Percentiles rank a stretch among this genome's conserved stretches.
Conservation (phyloP, 2,113 vertebrate species). For the Stegostoma tigrinum region DNA sequence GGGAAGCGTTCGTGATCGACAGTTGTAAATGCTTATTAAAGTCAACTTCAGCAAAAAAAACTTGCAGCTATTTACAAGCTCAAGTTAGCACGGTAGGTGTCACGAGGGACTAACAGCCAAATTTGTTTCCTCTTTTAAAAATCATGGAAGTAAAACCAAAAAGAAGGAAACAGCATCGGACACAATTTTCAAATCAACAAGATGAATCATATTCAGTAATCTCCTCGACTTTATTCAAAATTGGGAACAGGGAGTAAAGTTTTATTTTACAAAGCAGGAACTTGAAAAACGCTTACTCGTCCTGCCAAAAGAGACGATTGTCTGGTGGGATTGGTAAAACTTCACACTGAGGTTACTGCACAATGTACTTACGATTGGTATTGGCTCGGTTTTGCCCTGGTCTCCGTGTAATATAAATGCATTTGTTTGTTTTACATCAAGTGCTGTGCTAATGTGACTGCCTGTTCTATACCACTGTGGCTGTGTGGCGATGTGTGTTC, state of each 20-base stretch:
- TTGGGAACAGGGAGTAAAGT: neutral
- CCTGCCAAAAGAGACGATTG: conserved; percentile 2
- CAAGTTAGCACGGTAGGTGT: conserved; percentile 8
- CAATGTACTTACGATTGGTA: conserved; percentile 72
- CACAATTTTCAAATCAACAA: conserved; percentile 24
- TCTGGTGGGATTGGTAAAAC: conserved; percentile 30
- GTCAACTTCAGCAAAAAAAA: conserved; percentile 32
- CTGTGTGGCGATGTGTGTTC: neutral
- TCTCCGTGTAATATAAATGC: conserved; percentile 69
- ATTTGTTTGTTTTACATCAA: conserved; percentile 54
- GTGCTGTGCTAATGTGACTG: neutral
- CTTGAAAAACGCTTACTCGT: neutral
- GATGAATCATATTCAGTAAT: neutral
- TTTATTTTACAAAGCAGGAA: neutral
- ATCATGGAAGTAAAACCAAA: conserved; percentile 4
- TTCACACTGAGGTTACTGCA: neutral
- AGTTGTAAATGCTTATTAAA: conserved; percentile 29
- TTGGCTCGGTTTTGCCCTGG: conserved; percentile 71
- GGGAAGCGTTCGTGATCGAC: neutral
- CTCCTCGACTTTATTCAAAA: neutral
- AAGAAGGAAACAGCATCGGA: conserved; percentile 13
- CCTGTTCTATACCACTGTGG: neutral
- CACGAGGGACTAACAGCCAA: neutral
- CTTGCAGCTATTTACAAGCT: conserved; percentile 30
- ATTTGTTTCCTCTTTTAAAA: neutral